These are phyloP conservation scores for Syngnathus typhle DNA, from an alignment of 2,113 vertebrate genomes.

Conservation along the genomic window DNA sequence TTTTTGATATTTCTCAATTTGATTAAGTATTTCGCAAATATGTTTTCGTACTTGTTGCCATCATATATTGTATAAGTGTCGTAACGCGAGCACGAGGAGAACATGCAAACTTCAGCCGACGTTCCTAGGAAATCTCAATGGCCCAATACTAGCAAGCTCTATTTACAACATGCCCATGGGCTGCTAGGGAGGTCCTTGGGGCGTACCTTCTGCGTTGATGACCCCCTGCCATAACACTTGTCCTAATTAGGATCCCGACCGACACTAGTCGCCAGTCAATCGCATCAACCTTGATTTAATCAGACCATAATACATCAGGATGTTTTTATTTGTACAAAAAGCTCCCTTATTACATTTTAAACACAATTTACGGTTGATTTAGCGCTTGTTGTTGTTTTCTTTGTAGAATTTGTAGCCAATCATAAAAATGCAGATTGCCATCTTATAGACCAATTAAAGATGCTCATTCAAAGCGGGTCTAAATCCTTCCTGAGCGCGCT, in stretches of 20 bases:
- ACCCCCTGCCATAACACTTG: too few relatives aligned
- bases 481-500: conserved; percentile 33
- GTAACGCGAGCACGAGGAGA: too few relatives aligned
- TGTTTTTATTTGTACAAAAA: not conserved
- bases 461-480: conserved; percentile 17
- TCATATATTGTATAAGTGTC: too few relatives aligned
- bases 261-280: too few relatives aligned
- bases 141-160: too few relatives aligned
- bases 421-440: not conserved
- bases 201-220: too few relatives aligned
- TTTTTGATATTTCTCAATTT: not conserved
- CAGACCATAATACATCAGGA: not conserved
- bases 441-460: not conserved
- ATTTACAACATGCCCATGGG: too few relatives aligned
- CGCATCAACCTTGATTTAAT: not conserved
- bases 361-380: not conserved
- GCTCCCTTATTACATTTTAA: not conserved
- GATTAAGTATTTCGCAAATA: not conserved
- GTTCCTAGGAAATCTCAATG: too few relatives aligned
- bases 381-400: not conserved
- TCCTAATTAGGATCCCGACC: too few relatives aligned
- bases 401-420: not conserved
- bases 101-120: too few relatives aligned
- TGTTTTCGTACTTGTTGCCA: not conserved
- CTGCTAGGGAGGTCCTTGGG: too few relatives aligned